These are phyloP conservation scores for Chlorodrepanis virens DNA, from an alignment of 2,113 vertebrate species.

Conservation along the genomic window DNA sequence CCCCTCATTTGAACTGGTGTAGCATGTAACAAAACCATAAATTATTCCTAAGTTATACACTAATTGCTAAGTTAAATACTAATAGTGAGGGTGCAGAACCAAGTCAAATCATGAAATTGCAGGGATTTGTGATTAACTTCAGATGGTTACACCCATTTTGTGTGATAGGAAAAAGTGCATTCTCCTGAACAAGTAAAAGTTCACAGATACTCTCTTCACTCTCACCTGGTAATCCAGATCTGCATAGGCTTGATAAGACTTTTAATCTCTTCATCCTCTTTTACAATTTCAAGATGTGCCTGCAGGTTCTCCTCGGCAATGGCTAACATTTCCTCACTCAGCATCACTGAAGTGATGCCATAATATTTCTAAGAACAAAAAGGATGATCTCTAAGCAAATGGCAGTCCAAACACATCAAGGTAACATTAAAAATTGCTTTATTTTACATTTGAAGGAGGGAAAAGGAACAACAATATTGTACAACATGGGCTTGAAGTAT, in stretches of 20 bases:
- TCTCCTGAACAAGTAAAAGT: neutral
- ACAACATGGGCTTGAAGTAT: neutral
- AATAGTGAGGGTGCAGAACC: neutral
- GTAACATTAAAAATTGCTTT: neutral
- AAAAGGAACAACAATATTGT: neutral
- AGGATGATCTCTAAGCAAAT: neutral
- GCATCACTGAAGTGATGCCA: constrained; percentile 76
- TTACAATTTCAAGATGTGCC: constrained; percentile 34
- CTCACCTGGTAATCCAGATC: constrained; percentile 89
- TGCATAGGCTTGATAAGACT: constrained; percentile 73
- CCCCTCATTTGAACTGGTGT: neutral
- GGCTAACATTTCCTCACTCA: constrained; percentile 72
- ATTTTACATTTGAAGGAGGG: neutral
- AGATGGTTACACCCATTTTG: neutral
- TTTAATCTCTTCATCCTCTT: constrained; percentile 69
- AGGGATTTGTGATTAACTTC: neutral
- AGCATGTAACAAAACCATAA: neutral
- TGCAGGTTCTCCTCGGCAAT: constrained; percentile 85
- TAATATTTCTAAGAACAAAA: constrained; percentile 82
- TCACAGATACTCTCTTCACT: neutral
- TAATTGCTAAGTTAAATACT: neutral
- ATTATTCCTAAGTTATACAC: neutral
- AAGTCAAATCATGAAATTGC: neutral
- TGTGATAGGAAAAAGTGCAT: neutral
- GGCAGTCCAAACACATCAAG: neutral